These are phyloP conservation scores for Embiotoca jacksoni DNA, from an alignment of 2,113 vertebrate genomes.

Conservation along the genomic window DNA sequence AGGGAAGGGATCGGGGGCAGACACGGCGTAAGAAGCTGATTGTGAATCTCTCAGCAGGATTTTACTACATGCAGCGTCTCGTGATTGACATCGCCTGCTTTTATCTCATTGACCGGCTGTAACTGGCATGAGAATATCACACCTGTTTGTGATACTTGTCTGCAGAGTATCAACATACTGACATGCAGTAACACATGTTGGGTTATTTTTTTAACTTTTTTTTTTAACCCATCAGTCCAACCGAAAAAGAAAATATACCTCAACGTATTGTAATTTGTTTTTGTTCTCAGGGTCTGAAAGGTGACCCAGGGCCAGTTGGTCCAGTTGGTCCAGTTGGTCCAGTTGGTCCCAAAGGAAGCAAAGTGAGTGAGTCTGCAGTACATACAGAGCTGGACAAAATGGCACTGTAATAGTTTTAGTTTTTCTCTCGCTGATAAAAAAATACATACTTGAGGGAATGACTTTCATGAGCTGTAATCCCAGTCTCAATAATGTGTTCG, in stretches of 20 bases:
- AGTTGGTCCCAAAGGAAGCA: conserved; percentile 88
- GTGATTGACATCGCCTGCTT: conserved; percentile 44
- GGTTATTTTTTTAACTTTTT: background rate
- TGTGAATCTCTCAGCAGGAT: conserved; percentile 32
- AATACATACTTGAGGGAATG: conserved; percentile 21
- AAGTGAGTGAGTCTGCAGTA: conserved; percentile 83
- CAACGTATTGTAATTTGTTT: conserved; percentile 36
- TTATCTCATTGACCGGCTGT: conserved; percentile 32
- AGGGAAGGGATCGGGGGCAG: background rate
- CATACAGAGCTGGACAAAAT: conserved; percentile 17
- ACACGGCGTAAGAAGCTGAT: conserved; percentile 45
- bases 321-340: conserved; percentile 79
- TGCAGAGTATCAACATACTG: conserved; percentile 40
- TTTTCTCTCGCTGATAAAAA: conserved; percentile 6
- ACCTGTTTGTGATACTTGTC: conserved; percentile 49
- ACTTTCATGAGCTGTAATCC: conserved; percentile 51
- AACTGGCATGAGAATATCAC: conserved; percentile 64
- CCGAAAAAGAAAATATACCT: conserved; percentile 35
- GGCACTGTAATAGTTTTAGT: background rate
- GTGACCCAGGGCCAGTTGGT: conserved; percentile 87
- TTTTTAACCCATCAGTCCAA: background rate
- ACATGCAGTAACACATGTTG: conserved; percentile 41
- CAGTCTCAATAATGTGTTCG: conserved; percentile 39
- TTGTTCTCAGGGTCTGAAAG: conserved; percentile 87
- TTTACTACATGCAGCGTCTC: conserved; percentile 1